phyloP scores from a whole-genome alignment of 2,797 vertebrate genomes.

The Myoxocephalus aenaeus region DNA sequence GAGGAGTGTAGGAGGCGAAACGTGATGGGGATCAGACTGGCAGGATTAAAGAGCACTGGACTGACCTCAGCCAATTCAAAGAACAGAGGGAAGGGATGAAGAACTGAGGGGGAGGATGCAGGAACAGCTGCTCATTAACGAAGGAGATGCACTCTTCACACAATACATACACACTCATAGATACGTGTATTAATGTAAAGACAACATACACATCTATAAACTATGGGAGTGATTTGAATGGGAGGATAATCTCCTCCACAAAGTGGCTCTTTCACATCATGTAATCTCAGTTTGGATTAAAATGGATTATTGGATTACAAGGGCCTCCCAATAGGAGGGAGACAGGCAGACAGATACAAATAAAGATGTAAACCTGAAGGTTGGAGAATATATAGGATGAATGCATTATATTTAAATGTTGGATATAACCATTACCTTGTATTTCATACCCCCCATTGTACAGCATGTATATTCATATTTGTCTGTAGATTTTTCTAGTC shows the following conservation, averaged over 20 bases:
- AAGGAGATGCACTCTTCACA: neutral
- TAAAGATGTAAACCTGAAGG: conserved; percentile 25
- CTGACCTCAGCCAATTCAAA: conserved; percentile 67
- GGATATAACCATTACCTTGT: neutral
- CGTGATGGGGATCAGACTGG: conserved; percentile 80
- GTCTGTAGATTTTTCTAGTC: neutral
- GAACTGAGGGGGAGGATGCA: conserved; percentile 26
- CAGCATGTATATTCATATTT: neutral
- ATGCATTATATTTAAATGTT: neutral
- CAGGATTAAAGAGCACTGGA: conserved; percentile 74
- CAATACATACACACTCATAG: conserved; percentile 7
- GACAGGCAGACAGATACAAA: conserved; percentile 23
- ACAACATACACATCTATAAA: conserved; percentile 16
- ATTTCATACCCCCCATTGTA: neutral
- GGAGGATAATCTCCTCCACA: conserved; percentile 73
- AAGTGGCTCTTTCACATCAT: conserved; percentile 80
- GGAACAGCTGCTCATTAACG: conserved; percentile 62
- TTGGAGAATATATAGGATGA: neutral
- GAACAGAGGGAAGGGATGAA: conserved; percentile 56
- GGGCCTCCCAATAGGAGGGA: conserved; percentile 32
- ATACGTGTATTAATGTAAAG: neutral
- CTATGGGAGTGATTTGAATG: conserved; percentile 50
- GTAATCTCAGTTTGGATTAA: conserved; percentile 81
- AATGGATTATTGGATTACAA: conserved; percentile 81
- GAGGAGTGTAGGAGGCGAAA: conserved; percentile 76